phyloP scores from a whole-genome alignment of 2,888 invertebrate species.

The Pseudococcus viburni region DNA sequence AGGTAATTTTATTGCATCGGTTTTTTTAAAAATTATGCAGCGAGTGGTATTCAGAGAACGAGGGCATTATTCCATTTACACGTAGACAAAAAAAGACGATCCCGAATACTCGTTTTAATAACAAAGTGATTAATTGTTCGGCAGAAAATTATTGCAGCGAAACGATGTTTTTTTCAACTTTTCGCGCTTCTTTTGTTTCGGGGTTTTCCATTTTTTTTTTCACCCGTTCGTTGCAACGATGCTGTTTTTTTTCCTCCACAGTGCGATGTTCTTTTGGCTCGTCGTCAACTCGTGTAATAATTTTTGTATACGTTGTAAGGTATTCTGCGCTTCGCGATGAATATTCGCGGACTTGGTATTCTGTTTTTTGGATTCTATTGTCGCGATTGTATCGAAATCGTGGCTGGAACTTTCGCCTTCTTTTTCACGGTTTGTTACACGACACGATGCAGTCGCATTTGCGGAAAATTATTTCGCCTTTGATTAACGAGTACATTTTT shows the following conservation, averaged over 20 bases:
- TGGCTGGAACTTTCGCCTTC: not conserved
- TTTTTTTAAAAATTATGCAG: not conserved
- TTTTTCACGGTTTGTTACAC: not conserved
- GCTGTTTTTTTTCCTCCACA: not conserved
- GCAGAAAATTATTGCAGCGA: not conserved
- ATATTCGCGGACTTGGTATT: not conserved
- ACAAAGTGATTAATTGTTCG: slow-evolving; percentile 22
- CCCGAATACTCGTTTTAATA: slow-evolving; percentile 16
- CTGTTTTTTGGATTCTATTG: not conserved
- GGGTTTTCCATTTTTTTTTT: not conserved
- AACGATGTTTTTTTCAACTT: not conserved
- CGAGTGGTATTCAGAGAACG: not conserved
- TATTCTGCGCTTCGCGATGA: not conserved
- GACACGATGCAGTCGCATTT: not conserved
- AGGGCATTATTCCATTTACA: too few species aligned
- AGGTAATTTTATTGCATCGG: not conserved
- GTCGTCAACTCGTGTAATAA: not conserved
- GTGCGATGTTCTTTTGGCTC: not conserved
- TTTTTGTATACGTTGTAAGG: not conserved
- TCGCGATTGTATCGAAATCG: not conserved
- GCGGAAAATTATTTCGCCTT: not conserved
- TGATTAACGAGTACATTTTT: slow-evolving; percentile 14
- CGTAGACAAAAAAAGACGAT: not conserved
- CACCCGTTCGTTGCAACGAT: not conserved
- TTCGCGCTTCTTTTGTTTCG: not conserved